Evolutionary conservation across 2,113 vertebrate species (phyloP).

Genomic region (Ceyx melanurus): DNA sequence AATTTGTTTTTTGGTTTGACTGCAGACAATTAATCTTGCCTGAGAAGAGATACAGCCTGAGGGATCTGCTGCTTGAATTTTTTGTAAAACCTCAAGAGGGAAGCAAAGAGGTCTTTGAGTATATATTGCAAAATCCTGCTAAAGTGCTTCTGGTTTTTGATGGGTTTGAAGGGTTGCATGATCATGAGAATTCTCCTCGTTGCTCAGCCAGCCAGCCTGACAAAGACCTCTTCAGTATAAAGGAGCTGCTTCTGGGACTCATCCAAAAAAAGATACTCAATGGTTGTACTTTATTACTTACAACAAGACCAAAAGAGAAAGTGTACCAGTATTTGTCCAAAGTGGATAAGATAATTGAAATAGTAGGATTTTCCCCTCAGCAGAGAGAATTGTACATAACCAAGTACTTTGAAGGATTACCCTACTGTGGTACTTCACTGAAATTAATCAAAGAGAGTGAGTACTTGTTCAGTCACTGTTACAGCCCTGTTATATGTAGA

Average conservation of each 20-base stretch:
- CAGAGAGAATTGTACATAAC: conserved; percentile 79
- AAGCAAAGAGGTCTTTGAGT: conserved; percentile 72
- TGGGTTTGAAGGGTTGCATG: conserved; percentile 83
- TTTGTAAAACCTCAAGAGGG: conserved; percentile 59
- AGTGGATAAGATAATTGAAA: conserved; percentile 82
- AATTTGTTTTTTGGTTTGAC: conserved; percentile 86
- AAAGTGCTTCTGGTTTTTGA: conserved; percentile 89
- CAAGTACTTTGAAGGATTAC: conserved; percentile 73
- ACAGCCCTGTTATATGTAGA: conserved; percentile 83
- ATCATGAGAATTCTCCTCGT: conserved; percentile 76
- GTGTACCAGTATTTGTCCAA: conserved; percentile 80
- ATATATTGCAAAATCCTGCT: conserved; percentile 77
- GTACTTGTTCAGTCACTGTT: conserved; percentile 82
- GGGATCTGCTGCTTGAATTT: conserved; percentile 79
- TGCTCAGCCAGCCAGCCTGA: background rate
- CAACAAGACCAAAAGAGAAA: conserved; percentile 79
- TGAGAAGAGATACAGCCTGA: conserved; percentile 72
- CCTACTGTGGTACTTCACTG: conserved; percentile 35
- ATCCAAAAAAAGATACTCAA: conserved; percentile 85
- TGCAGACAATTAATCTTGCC: conserved; percentile 74
- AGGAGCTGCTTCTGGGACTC: conserved; percentile 81
- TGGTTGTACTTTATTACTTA: conserved; percentile 86
- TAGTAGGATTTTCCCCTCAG: conserved; percentile 79
- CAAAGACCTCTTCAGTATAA: conserved; percentile 65
- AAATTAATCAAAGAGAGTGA: conserved; percentile 65